Base-by-base conservation (phyloP, 1,140 invertebrate genomes). In the Nymphalis io region DNA sequence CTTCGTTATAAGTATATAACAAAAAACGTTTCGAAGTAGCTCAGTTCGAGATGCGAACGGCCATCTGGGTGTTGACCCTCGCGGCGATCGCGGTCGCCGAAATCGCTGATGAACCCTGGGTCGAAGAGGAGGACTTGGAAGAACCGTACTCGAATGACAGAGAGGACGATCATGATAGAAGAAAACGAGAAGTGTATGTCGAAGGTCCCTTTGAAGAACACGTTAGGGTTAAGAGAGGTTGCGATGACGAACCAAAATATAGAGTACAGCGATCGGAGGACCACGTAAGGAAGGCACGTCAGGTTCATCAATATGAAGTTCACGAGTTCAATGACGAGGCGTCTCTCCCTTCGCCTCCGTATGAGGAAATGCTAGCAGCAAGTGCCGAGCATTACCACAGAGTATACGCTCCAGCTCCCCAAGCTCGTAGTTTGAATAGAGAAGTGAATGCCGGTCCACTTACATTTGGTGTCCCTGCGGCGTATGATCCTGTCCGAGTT, bases 301-400 rank as follows among this genome's bases (percentile, higher is more conserved):
- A 92, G 58, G 83, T 89, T 0, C 87, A 92, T 63, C 89, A 93
- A 53, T 92, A 90, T 57, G 88, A 93, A 71, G 93, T 93, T 4
- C 91, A 93, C 66, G 91, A 93, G 72, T 79, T 88, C 60, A 85
- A 87, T 20, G 93, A 92, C 3, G 92, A 93, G 3, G 85, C 87
- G 4, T 83, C 78, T 0, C 72, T 76, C 6, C 75, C 83, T 1
- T 79, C 82, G n/a, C 86, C 85, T 11, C 85, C 84, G 4, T 89
- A 86, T 67, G 83, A 90, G 48, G 79, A 91, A 68, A 90, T 89
- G 84, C 44, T 91, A 51, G 87, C 87, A 0, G 87, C 89, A 0
- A 90, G 86, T 59, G 85, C 88, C 0, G 85, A 90, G 57, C 90
- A 92, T 63, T 89, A 91, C 66, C 91, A 90, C 79, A 77, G 85